phyloP scores from a whole-genome alignment of 2,113 vertebrate species.

The Zosterops pallidus region DNA sequence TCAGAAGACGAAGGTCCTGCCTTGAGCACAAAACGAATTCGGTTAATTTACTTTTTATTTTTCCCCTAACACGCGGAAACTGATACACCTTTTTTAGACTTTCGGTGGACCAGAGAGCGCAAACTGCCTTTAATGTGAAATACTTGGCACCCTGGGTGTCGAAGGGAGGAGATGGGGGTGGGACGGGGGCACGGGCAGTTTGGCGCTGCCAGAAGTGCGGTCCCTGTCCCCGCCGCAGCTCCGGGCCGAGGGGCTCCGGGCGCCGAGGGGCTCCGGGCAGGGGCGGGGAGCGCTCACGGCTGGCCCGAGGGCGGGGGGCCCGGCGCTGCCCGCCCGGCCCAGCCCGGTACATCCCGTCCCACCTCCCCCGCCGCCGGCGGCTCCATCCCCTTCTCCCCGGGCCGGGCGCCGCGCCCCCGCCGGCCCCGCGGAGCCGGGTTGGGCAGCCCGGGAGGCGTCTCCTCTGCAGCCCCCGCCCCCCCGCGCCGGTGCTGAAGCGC shows the following conservation, averaged over 20 bases:
- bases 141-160: neutral
- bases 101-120: neutral
- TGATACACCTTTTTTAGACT: neutral
- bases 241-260: neutral
- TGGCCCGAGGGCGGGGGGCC: too few species aligned
- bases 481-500: conserved; percentile 30
- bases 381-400: neutral
- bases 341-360: neutral
- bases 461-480: conserved; percentile 34
- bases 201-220: rapidly evolving
- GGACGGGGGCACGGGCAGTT: neutral
- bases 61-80: neutral
- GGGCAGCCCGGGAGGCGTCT: conserved; percentile 35
- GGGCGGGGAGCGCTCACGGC: neutral
- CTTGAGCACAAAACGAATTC: neutral
- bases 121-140: neutral
- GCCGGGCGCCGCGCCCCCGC: conserved; percentile 33
- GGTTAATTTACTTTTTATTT: neutral
- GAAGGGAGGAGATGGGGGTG: neutral
- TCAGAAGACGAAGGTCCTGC: neutral
- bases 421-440: conserved; percentile 17
- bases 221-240: rapidly evolving
- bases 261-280: neutral
- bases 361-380: neutral
- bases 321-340: too few species aligned